Evolutionary conservation across 2,888 invertebrate genomes (phyloP).

Genomic region (Proisotoma minuta): DNA sequence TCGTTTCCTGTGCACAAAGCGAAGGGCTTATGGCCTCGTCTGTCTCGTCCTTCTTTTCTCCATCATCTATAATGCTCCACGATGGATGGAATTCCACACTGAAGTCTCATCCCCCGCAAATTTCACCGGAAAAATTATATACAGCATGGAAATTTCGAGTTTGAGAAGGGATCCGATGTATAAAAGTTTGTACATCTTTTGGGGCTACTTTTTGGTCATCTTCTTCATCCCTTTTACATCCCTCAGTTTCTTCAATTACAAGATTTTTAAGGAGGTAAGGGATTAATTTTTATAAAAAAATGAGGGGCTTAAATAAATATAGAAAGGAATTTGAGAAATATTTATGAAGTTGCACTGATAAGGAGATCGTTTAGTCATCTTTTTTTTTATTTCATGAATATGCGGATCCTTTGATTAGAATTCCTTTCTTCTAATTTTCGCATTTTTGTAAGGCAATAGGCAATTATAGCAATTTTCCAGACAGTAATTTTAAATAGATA

Average conservation of each 20-base stretch:
- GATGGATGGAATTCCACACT: conserved; percentile 39
- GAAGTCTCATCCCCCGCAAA: conserved; percentile 4
- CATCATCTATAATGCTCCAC: conserved; percentile 31
- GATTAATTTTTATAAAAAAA: background rate
- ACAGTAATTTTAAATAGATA: too few species aligned
- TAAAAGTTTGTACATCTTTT: conserved; percentile 40
- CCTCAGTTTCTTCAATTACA: conserved; percentile 39
- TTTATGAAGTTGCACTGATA: too few species aligned
- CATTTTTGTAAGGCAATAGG: too few species aligned
- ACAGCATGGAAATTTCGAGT: conserved; percentile 34
- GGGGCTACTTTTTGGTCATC: conserved; percentile 38
- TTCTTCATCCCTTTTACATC: conserved; percentile 41
- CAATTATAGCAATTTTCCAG: too few species aligned
- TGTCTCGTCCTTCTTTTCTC: conserved; percentile 22
- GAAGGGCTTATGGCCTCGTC: conserved; percentile 19
- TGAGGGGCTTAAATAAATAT: too few species aligned
- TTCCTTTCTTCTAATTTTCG: too few species aligned
- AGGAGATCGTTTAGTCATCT: too few species aligned
- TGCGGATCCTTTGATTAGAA: too few species aligned
- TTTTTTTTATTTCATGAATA: too few species aligned
- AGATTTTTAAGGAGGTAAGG: conserved; percentile 42
- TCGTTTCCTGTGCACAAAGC: conserved; percentile 24
- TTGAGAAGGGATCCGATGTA: conserved; percentile 32
- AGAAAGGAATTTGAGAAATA: too few species aligned
- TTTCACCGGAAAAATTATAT: background rate